phyloP scores from a whole-genome alignment of 2,888 invertebrate species.

The Andrena chrysosceles region DNA sequence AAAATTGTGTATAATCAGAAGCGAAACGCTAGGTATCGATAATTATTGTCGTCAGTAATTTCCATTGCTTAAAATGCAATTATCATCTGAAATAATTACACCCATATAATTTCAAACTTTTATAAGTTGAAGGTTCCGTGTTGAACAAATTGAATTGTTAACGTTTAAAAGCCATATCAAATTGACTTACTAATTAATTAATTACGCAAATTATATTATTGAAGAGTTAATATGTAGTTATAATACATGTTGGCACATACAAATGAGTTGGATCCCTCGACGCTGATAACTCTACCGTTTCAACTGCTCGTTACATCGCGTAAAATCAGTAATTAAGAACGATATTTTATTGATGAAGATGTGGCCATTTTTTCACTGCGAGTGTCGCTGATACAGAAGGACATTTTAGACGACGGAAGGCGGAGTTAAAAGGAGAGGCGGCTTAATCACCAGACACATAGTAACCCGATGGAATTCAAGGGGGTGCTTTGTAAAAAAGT shows the following conservation, averaged over 20 bases:
- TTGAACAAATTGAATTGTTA: no score
- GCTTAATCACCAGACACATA: slow-evolving; percentile 26
- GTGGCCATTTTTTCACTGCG: slow-evolving; percentile 11
- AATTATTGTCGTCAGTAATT: no score
- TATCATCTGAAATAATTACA: no score
- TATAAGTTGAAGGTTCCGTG: background rate
- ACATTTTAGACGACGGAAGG: slow-evolving; percentile 14
- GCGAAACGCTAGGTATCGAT: no score
- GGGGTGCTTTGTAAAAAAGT: slow-evolving; percentile 18
- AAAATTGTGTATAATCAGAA: no score
- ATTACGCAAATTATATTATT: background rate
- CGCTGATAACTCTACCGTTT: background rate
- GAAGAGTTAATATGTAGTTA: background rate
- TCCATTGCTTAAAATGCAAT: no score
- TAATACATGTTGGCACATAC: background rate
- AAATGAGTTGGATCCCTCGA: background rate
- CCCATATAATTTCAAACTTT: background rate
- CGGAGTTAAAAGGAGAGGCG: background rate
- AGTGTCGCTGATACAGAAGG: slow-evolving; percentile 9
- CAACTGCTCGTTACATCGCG: slow-evolving; percentile 10
- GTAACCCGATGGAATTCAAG: no score
- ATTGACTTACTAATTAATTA: background rate
- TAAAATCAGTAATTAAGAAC: slow-evolving; percentile 48
- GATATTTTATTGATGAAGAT: slow-evolving; percentile 38
- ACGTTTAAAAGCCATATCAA: background rate